These are phyloP conservation scores for Coenonympha arcania DNA, from an alignment of 2,888 invertebrate species.

Conservation along the genomic window DNA sequence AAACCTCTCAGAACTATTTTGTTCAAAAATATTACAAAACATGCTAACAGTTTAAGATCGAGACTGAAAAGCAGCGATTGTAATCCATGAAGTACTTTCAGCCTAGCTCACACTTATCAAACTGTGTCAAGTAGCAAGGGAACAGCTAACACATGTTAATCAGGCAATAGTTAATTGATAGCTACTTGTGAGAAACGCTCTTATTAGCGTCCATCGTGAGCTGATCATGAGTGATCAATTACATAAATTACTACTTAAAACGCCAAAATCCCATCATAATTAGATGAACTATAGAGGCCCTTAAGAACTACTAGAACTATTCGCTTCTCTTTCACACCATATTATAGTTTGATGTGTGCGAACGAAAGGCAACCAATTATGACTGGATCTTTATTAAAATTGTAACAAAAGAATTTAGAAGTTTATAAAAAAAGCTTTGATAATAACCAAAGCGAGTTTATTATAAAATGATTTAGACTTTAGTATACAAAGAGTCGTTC, in stretches of 20 bases:
- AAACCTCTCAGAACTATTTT: too few species aligned
- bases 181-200: slow-evolving; percentile 26
- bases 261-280: slow-evolving; percentile 1
- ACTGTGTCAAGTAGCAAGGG: background rate
- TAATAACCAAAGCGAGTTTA: slow-evolving; percentile 16
- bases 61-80: too few species aligned
- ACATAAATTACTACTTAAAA: background rate
- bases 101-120: background rate
- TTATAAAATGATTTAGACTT: slow-evolving; percentile 21
- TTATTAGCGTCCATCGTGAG: slow-evolving; percentile 30
- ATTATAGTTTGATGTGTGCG: too few species aligned
- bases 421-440: slow-evolving; percentile 1
- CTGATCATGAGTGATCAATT: slow-evolving; percentile 16
- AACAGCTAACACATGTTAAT: background rate
- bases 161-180: slow-evolving; percentile 1
- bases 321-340: too few species aligned
- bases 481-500: slow-evolving; percentile 21
- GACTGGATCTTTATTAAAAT: too few species aligned
- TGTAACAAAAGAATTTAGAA: slow-evolving; percentile 11
- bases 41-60: too few species aligned
- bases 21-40: too few species aligned
- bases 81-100: background rate
- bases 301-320: too few species aligned
- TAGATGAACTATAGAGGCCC: too few species aligned
- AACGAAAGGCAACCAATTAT: too few species aligned